Evolutionary conservation across 2,797 vertebrate genomes (phyloP).

Genomic region (Xerus rutilus): DNA sequence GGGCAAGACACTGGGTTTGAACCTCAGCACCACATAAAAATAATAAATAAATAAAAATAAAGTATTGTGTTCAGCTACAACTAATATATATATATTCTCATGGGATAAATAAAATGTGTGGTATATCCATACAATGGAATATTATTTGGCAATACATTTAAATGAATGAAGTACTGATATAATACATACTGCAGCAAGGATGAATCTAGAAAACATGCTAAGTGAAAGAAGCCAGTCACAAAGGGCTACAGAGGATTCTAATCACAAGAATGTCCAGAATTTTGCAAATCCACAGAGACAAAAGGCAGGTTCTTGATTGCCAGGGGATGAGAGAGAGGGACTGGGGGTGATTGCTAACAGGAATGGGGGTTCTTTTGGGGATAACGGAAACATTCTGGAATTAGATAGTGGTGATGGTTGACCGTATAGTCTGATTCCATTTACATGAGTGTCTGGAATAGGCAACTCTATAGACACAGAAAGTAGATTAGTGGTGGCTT

Average conservation of each 20-base stretch:
- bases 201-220: background rate
- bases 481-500: background rate
- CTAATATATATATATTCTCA: too few relatives aligned
- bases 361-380: background rate
- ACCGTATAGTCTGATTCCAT: background rate
- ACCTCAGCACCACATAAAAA: too few relatives aligned
- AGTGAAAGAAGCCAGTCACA: background rate
- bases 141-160: background rate
- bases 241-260: background rate
- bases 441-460: background rate
- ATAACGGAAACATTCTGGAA: background rate
- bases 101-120: background rate
- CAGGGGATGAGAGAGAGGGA: background rate
- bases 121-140: background rate
- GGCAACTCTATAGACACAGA: constrained; percentile 37
- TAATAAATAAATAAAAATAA: too few relatives aligned
- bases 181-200: background rate
- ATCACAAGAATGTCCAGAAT: background rate
- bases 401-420: background rate
- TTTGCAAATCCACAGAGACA: background rate
- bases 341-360: background rate
- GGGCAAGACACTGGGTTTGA: too few relatives aligned
- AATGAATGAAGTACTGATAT: background rate
- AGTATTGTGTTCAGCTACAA: too few relatives aligned
- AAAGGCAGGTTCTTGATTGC: background rate